Evolutionary conservation across 2,888 invertebrate species (phyloP), one percentile per base, ranked within the genome.

Genomic region (Drosophila rellima): DNA sequence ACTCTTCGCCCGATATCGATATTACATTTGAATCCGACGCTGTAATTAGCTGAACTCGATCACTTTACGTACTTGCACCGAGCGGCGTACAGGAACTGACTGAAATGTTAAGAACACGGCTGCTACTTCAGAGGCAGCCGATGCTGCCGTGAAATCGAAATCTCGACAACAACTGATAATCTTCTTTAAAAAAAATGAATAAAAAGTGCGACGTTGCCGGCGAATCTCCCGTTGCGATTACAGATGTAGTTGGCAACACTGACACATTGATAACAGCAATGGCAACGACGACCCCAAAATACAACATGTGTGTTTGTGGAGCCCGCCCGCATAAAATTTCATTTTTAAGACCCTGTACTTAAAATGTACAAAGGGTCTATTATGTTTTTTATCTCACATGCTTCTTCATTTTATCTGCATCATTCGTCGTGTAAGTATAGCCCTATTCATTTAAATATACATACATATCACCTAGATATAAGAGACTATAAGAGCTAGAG

Each of bases 131-230:
- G 48, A 35, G 60, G 77, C 77, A 62, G 71, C 68, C 47, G 70
- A 51, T 72, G 84, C 70, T 68, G 81, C 89, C 70, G 70, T 78
- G 40, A 78, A 83, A 68, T 89, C 70, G 73, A 75, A 83, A 87
- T 87, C 83, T 84, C 75, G 59, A 76, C 83, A 83, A 81, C 82
- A 84, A 85, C 85, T 85, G 85, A 85, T 85, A 89, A 88, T 89
- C 80, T 65, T 68, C 65, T 72, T 56, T 39, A 52, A 64, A 65
- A 40, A 70, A n/a, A n/a, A n/a, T n/a, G n/a, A n/a, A 62, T 26
- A 26, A 71, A 81, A 82, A 50, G 54, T 81, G 77, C 83, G 74
- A 70, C 71, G 66, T 73, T 66, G 69, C 59, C 64, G 63, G 48
- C 47, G 54, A 48, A 42, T 61, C 54, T 59, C 45, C 52, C 51